Percentiles rank a stretch among this genome's conserved stretches.
These are phyloP conservation scores for Tethya wilhelma DNA, from an alignment of 37 sponge, comb jelly and placozoan genomes.

Conservation along the genomic window DNA sequence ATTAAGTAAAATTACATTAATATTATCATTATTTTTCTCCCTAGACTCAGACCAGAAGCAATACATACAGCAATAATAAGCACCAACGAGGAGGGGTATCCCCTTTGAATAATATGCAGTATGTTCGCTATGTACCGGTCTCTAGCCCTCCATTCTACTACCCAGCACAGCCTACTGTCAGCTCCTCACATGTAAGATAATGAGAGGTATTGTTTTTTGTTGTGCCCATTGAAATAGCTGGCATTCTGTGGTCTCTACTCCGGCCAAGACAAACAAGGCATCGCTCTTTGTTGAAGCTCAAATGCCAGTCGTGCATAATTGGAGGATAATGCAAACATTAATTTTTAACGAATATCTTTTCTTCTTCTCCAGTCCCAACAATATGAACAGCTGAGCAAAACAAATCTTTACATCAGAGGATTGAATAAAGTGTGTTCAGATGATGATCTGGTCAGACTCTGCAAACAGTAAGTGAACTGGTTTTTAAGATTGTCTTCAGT, in stretches of 20 bases:
- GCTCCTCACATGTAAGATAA: too few relatives aligned
- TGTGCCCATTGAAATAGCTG: too few relatives aligned
- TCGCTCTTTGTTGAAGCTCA: too few relatives aligned
- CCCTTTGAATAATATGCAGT: background rate
- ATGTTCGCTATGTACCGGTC: constrained; percentile 17
- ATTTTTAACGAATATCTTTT: background rate
- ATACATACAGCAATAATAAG: background rate
- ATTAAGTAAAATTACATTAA: too few relatives aligned
- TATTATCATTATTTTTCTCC: too few relatives aligned
- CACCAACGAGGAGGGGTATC: background rate
- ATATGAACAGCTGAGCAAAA: constrained; percentile 56
- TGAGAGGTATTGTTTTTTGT: too few relatives aligned
- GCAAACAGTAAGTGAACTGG: constrained; percentile 68
- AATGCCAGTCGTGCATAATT: too few relatives aligned
- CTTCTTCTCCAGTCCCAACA: background rate
- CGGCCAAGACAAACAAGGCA: too few relatives aligned
- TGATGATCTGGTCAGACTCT: constrained; percentile 85
- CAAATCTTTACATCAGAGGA: constrained; percentile 96
- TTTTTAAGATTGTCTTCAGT: background rate
- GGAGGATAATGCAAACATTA: too few relatives aligned
- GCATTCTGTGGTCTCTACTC: too few relatives aligned
- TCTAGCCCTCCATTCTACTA: constrained; percentile 10
- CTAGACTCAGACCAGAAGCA: too few relatives aligned
- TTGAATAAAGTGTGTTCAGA: constrained; percentile 83
- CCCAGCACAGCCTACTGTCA: background rate